Percentiles rank a stretch among this genome's conserved stretches.
phyloP scores from a whole-genome alignment of 1,140 invertebrate species.

The Pachypeltis micranthus region DNA sequence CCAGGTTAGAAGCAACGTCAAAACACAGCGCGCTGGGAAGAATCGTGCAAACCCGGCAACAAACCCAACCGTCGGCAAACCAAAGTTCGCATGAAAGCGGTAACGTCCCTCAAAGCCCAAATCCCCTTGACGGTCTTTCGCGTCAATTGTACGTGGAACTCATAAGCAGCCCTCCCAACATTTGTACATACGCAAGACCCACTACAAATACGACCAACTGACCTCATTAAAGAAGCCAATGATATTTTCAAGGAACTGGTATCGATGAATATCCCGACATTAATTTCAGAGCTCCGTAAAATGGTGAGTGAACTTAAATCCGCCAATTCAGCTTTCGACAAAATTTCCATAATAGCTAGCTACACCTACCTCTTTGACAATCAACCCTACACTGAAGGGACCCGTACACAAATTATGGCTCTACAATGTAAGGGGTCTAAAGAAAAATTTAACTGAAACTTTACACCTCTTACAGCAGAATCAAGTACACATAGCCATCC shows the following conservation, averaged over 20 bases:
- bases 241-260: neutral
- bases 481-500: neutral
- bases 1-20: too few species aligned
- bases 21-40: too few species aligned
- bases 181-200: neutral
- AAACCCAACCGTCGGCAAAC: too few species aligned
- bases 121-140: neutral
- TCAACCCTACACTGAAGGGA: neutral
- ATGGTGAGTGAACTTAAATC: slow-evolving; percentile 1
- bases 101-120: too few species aligned
- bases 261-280: neutral
- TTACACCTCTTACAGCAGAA: neutral
- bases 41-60: too few species aligned
- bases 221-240: neutral
- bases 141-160: neutral
- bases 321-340: neutral
- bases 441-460: neutral
- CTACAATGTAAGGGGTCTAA: neutral
- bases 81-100: too few species aligned
- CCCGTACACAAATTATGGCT: neutral
- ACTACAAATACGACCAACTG: too few species aligned
- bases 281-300: neutral
- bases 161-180: neutral
- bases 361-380: neutral
- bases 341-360: neutral